Evolutionary conservation across 2,888 invertebrate species (phyloP).

Genomic region (Buathra laborator): DNA sequence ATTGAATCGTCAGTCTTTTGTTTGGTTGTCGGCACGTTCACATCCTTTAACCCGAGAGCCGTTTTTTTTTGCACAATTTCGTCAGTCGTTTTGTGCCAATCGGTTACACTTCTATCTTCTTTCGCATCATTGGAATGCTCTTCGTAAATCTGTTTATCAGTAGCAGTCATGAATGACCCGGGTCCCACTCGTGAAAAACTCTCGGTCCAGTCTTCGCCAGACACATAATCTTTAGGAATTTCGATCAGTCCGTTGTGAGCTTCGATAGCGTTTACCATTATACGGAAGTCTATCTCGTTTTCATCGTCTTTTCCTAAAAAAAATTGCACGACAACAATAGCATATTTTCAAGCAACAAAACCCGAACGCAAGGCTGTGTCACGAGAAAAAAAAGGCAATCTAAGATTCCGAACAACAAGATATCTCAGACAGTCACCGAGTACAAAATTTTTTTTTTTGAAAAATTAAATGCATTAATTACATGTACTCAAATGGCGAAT

Average conservation of each 20-base stretch:
- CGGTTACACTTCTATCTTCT: slow-evolving; percentile 5
- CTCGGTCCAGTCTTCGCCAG: slow-evolving; percentile 12
- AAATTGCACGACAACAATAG: slow-evolving; percentile 23
- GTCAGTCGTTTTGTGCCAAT: slow-evolving; percentile 9
- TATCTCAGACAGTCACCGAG: slow-evolving; percentile 6
- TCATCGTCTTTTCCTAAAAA: slow-evolving; percentile 15
- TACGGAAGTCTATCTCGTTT: slow-evolving; percentile 20
- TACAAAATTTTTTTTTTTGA: neutral
- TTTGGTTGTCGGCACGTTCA: slow-evolving; percentile 12
- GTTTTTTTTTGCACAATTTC: slow-evolving; percentile 1
- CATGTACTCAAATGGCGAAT: slow-evolving; percentile 17
- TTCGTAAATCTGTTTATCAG: neutral
- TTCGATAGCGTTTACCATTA: slow-evolving; percentile 16
- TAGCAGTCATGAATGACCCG: slow-evolving; percentile 5
- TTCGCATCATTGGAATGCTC: too few species aligned
- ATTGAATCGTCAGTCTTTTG: slow-evolving; percentile 1
- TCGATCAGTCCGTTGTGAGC: slow-evolving; percentile 11
- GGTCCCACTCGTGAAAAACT: slow-evolving; percentile 20
- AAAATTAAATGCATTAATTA: slow-evolving; percentile 5
- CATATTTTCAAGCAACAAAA: slow-evolving; percentile 17
- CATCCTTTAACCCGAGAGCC: slow-evolving; percentile 1
- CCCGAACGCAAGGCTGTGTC: slow-evolving; percentile 22
- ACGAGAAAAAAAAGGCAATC: slow-evolving; percentile 9
- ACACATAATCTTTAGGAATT: slow-evolving; percentile 6
- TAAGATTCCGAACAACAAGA: slow-evolving; percentile 20